phyloP scores from a whole-genome alignment of 2,113 vertebrate genomes.

The Apeltes quadracus region DNA sequence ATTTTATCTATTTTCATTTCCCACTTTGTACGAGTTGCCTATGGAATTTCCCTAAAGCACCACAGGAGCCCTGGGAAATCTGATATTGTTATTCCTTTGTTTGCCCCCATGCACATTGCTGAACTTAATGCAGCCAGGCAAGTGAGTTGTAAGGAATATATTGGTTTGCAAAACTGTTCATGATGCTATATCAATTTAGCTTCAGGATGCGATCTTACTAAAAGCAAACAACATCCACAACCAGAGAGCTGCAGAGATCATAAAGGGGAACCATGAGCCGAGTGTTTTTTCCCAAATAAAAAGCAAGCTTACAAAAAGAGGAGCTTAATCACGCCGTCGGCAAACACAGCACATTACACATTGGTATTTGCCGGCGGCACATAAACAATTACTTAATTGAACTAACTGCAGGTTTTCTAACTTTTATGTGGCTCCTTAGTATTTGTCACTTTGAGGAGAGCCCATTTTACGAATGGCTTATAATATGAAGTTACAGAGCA shows the following conservation, averaged over 20 bases:
- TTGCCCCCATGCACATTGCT: not conserved
- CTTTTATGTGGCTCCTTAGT: not conserved
- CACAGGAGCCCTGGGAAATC: not conserved
- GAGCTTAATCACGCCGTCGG: slow-evolving; percentile 38
- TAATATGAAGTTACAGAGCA: not conserved
- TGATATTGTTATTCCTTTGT: not conserved
- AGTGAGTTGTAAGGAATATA: not conserved
- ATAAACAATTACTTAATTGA: slow-evolving; percentile 32
- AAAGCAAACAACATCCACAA: slow-evolving; percentile 23
- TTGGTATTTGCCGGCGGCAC: slow-evolving; percentile 24
- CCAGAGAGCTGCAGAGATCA: slow-evolving; percentile 4
- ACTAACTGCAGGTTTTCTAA: slow-evolving; percentile 8
- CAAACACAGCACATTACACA: slow-evolving; percentile 30
- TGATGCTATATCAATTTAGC: not conserved
- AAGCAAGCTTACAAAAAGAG: slow-evolving; percentile 7
- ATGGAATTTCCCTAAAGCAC: not conserved
- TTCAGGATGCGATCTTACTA: not conserved
- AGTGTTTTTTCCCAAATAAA: slow-evolving; percentile 32
- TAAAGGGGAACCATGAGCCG: slow-evolving; percentile 11
- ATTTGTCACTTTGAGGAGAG: not conserved
- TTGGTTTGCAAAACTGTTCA: not conserved
- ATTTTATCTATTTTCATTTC: slow-evolving; percentile 1
- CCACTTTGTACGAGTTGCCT: not conserved
- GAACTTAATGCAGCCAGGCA: not conserved
- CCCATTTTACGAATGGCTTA: not conserved